These are phyloP conservation scores for Tipula helvola DNA, from an alignment of 2,888 invertebrate genomes.

Conservation along the genomic window DNA sequence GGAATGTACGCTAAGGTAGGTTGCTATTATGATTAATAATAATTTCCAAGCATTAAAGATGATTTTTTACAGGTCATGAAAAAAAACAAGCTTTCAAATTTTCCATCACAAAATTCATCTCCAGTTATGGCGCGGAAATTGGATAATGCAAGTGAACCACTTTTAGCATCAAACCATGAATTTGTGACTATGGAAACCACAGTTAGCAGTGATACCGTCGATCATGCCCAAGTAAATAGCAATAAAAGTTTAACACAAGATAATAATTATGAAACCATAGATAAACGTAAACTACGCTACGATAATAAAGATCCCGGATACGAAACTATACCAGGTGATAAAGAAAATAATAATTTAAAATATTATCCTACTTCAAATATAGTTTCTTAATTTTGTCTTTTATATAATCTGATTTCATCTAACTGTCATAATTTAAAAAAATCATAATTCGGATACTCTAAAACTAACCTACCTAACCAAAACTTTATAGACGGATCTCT, in stretches of 20 bases:
- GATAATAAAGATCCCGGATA: slow-evolving; percentile 46
- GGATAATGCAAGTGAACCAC: slow-evolving; percentile 4
- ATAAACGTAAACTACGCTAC: slow-evolving; percentile 34
- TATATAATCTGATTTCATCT: background rate
- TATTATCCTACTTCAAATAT: background rate
- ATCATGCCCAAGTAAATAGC: background rate
- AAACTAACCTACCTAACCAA: background rate
- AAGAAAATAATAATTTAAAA: slow-evolving; percentile 17
- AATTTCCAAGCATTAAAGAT: background rate
- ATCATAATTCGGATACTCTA: slow-evolving; percentile 10
- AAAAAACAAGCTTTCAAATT: slow-evolving; percentile 32
- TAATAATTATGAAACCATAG: slow-evolving; percentile 51
- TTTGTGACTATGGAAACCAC: background rate
- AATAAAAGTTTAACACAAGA: slow-evolving; percentile 21
- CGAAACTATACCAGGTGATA: slow-evolving; percentile 41
- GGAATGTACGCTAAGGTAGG: slow-evolving; percentile 84
- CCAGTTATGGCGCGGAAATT: slow-evolving; percentile 26
- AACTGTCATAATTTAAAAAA: slow-evolving; percentile 5
- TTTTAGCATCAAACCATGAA: slow-evolving; percentile 4
- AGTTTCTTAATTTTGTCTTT: background rate
- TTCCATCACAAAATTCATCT: slow-evolving; percentile 30
- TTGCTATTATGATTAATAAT: background rate
- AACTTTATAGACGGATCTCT: slow-evolving; percentile 12
- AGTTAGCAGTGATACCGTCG: background rate
- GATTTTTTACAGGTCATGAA: slow-evolving; percentile 30